A percentile compares a stretch with the other conserved stretches of the same genome.
Evolutionary conservation across 2,797 vertebrate species (phyloP).

Genomic region (Urosaurus nigricauda): DNA sequence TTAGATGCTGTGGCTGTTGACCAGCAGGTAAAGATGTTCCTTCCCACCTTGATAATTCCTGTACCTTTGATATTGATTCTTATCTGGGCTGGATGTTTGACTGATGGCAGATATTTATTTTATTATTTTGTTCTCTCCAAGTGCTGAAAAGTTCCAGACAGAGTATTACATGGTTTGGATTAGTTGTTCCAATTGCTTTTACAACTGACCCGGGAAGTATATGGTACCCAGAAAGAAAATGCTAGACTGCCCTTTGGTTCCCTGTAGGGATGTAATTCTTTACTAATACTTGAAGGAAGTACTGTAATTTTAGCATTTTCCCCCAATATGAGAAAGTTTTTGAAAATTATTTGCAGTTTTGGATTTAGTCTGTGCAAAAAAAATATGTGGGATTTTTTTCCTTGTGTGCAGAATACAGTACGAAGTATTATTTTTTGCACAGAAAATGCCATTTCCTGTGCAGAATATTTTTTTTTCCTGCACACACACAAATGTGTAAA

Average conservation of each 20-base stretch:
- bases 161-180: not conserved
- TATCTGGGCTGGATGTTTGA: not conserved
- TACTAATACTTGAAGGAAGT: too few species aligned
- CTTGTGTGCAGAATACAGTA: too few species aligned
- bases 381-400: too few species aligned
- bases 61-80: not conserved
- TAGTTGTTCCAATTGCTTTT: not conserved
- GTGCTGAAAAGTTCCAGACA: not conserved
- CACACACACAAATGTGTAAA: not conserved
- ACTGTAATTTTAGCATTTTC: too few species aligned
- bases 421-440: too few species aligned
- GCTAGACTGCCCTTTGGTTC: not conserved
- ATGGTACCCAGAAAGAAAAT: not conserved
- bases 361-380: too few species aligned
- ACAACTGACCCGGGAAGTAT: too few species aligned
- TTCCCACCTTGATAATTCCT: constrained; percentile 7
- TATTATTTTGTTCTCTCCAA: not conserved
- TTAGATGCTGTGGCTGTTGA: constrained; percentile 95
- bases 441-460: too few species aligned
- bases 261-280: too few species aligned
- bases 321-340: too few species aligned
- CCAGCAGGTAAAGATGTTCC: constrained; percentile 87
- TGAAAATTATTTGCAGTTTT: too few species aligned
- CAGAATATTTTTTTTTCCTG: too few species aligned
- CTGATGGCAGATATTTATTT: not conserved